Evolutionary conservation across 2,888 invertebrate species (phyloP).

Genomic region (Xestia xanthographa): DNA sequence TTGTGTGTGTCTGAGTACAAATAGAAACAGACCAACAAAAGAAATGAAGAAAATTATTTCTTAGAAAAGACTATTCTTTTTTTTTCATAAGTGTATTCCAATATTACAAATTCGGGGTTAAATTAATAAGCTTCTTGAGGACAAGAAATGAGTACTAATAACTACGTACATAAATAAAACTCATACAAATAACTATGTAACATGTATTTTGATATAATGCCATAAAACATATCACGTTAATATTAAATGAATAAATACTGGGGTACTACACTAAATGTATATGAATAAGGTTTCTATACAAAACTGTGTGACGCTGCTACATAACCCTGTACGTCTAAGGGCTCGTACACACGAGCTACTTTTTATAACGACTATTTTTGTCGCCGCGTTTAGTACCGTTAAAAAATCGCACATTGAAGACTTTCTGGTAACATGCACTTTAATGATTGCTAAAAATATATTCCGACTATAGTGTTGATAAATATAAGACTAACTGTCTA

Average conservation of each 20-base stretch:
- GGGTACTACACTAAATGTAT: constrained; percentile 66
- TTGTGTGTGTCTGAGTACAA: constrained; percentile 1
- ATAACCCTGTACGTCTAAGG: constrained; percentile 68
- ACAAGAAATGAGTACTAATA: constrained; percentile 44
- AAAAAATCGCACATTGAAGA: constrained; percentile 56
- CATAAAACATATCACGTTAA: constrained; percentile 86
- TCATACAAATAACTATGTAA: constrained; percentile 86
- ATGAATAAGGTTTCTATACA: constrained; percentile 67
- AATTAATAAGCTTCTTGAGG: constrained; percentile 2
- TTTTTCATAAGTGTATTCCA: background rate
- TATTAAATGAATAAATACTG: constrained; percentile 77
- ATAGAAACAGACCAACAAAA: constrained; percentile 26
- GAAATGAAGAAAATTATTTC: background rate
- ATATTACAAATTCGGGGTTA: background rate
- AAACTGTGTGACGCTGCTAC: constrained; percentile 54
- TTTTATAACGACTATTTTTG: constrained; percentile 34
- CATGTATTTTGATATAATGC: constrained; percentile 89
- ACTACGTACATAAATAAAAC: constrained; percentile 85
- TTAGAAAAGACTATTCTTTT: background rate
- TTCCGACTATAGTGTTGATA: constrained; percentile 41
- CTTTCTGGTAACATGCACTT: constrained; percentile 43
- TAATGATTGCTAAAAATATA: constrained; percentile 60
- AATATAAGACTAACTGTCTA: constrained; percentile 20
- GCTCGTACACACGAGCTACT: constrained; percentile 59
- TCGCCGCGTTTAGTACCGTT: constrained; percentile 53